phyloP scores from a whole-genome alignment of 2,113 vertebrate species.

The Podocnemis expansa region DNA sequence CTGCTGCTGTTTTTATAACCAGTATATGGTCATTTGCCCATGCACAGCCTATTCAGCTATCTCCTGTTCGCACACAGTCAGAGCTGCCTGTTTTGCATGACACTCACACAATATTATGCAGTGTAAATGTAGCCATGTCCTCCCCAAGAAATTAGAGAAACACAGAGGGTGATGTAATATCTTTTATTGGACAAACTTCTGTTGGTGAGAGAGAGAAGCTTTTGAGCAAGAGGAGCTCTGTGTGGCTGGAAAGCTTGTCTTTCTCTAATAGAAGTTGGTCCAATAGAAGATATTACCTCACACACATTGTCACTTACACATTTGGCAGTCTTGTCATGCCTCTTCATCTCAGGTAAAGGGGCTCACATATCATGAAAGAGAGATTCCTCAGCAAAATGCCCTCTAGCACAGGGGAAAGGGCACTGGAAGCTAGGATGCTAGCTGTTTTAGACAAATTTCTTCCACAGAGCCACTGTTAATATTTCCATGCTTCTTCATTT shows the following conservation, averaged over 20 bases:
- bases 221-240: background rate
- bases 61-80: background rate
- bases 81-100: background rate
- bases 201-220: background rate
- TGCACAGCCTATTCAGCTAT: background rate
- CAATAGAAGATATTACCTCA: background rate
- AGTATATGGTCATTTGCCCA: background rate
- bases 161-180: background rate
- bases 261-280: background rate
- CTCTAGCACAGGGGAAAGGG: background rate
- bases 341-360: background rate
- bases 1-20: background rate
- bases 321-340: background rate
- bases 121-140: background rate
- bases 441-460: background rate
- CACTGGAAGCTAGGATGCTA: background rate
- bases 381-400: background rate
- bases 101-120: background rate
- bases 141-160: background rate
- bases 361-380: background rate
- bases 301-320: background rate
- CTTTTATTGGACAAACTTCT: background rate
- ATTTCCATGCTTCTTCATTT: fast-evolving
- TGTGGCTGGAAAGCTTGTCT: background rate
- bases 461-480: background rate